Conservation (phyloP, 2,797 vertebrate species). For the Meriones psammophilus region DNA sequence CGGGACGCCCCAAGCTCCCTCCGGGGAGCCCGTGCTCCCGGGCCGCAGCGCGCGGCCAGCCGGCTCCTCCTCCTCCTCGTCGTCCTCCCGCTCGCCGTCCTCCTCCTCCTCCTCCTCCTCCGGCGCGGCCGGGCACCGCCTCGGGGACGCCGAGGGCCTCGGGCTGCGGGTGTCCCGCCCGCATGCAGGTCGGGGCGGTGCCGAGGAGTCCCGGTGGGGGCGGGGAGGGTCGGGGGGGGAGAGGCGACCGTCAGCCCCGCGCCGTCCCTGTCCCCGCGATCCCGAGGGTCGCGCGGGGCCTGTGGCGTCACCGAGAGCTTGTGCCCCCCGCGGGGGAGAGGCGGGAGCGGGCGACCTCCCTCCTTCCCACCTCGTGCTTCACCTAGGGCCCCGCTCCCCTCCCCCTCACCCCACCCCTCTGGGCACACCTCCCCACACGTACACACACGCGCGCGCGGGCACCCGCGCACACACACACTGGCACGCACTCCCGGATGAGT, state of each 20-base stretch:
- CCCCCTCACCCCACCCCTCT: slow-evolving; percentile 68
- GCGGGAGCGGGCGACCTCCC: slow-evolving; percentile 46
- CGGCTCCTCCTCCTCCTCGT: slow-evolving; percentile 49
- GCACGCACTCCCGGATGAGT: slow-evolving; percentile 54
- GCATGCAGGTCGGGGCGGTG: slow-evolving; percentile 70
- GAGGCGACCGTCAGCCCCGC: slow-evolving; percentile 47
- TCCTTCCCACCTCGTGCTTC: not conserved
- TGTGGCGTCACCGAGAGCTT: slow-evolving; percentile 52
- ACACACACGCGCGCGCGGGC: not conserved
- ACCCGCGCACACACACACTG: not conserved
- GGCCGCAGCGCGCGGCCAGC: slow-evolving; percentile 55
- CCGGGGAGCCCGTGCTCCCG: slow-evolving; percentile 71
- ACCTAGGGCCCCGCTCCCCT: slow-evolving; percentile 38
- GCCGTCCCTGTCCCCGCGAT: slow-evolving; percentile 33
- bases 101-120: not conserved
- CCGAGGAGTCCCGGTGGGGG: slow-evolving; percentile 14
- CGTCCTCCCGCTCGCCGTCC: not conserved
- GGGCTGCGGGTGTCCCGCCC: slow-evolving; percentile 40
- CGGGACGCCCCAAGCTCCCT: slow-evolving; percentile 75
- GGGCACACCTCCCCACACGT: slow-evolving; percentile 43
- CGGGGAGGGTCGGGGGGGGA: too few species aligned
- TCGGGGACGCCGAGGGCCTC: slow-evolving; percentile 73
- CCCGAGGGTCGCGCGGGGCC: slow-evolving; percentile 23
- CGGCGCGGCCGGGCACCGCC: slow-evolving; percentile 62
- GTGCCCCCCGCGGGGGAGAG: not conserved